Percentiles rank a stretch among this genome's conserved stretches.
Evolutionary conservation across 1,140 invertebrate genomes (phyloP).

Genomic region (Drosophila navojoa): DNA sequence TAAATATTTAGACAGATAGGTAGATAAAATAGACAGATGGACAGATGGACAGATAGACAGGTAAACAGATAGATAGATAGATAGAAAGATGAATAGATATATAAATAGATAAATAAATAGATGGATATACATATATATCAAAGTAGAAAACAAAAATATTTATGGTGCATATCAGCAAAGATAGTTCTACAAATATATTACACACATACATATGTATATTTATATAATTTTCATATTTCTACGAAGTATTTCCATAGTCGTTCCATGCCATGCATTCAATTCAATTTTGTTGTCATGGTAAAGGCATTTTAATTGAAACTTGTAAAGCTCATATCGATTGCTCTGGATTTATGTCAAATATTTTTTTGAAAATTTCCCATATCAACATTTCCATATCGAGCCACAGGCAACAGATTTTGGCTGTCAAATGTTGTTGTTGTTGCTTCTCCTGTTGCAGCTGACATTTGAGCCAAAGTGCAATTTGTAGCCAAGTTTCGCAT

Average conservation of each 20-base stretch:
- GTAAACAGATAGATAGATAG: no score
- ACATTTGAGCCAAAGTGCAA: constrained; percentile 64
- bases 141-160: no score
- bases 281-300: neutral
- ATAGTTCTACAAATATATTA: neutral
- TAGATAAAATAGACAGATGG: no score
- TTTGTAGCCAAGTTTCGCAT: constrained; percentile 75
- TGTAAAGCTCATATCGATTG: constrained; percentile 30
- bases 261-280: no score
- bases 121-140: no score
- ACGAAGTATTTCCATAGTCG: neutral
- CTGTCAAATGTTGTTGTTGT: constrained; percentile 16
- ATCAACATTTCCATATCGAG: neutral
- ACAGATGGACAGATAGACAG: no score
- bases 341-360: neutral
- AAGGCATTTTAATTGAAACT: constrained; percentile 33
- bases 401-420: constrained; percentile 15
- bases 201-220: neutral
- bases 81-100: no score
- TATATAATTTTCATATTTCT: neutral
- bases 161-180: no score
- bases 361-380: neutral
- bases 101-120: no score
- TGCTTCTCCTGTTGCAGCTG: constrained; percentile 36
- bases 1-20: no score